phyloP scores from a whole-genome alignment of 2,888 invertebrate genomes.

The Aporophyla lueneburgensis region DNA sequence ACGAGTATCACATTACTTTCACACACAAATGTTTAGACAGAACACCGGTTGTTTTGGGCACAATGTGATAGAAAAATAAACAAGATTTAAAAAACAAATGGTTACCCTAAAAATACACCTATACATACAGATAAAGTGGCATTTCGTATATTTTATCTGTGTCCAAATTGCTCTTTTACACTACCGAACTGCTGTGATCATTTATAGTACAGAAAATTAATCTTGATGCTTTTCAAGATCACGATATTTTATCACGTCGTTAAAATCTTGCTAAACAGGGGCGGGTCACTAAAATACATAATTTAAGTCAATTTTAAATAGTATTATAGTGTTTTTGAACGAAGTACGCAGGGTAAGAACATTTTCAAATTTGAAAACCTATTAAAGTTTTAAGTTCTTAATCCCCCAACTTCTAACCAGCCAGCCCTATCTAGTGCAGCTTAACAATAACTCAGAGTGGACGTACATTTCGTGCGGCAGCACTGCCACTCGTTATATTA shows the following conservation, averaged over 20 bases:
- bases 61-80: not conserved
- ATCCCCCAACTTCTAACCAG: not conserved
- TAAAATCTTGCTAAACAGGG: too few species aligned
- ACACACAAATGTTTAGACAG: conserved; percentile 3
- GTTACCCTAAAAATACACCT: not conserved
- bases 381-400: not conserved
- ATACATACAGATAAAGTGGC: not conserved
- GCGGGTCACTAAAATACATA: too few species aligned
- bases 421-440: conserved; percentile 52
- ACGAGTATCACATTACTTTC: conserved; percentile 27
- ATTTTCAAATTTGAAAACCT: not conserved
- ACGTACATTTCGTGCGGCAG: conserved; percentile 51
- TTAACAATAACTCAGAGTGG: conserved; percentile 53
- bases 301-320: not conserved
- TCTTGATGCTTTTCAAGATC: not conserved
- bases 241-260: not conserved
- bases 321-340: not conserved
- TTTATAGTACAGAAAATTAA: too few species aligned
- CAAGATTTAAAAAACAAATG: not conserved
- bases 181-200: not conserved
- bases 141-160: not conserved
- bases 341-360: not conserved
- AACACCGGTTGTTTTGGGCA: not conserved
- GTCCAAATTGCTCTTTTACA: not conserved
- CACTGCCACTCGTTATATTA: conserved; percentile 55